Percentiles rank a stretch among this genome's conserved stretches.
Evolutionary conservation across 2,888 invertebrate genomes (phyloP).

Genomic region (Cotesia congregata): DNA sequence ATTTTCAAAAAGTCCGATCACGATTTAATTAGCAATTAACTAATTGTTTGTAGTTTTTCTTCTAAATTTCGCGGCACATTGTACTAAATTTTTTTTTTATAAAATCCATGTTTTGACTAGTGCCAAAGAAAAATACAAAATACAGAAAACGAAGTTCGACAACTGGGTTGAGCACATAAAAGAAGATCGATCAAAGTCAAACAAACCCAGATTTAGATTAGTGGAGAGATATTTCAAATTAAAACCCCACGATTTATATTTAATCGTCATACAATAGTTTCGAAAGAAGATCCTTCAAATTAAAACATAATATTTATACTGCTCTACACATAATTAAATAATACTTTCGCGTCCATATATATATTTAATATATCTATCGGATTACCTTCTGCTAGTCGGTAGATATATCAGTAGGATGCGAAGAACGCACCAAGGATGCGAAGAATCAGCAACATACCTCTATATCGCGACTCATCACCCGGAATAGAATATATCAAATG

Average conservation of each 20-base stretch:
- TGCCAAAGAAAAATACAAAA: not conserved
- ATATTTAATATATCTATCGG: too few species aligned
- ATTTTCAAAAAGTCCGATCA: too few species aligned
- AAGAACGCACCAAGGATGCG: slow-evolving; percentile 32
- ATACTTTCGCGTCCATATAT: too few species aligned
- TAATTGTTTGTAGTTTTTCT: too few species aligned
- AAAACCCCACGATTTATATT: not conserved
- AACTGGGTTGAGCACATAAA: not conserved
- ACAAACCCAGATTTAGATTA: not conserved
- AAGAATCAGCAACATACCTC: slow-evolving; percentile 50
- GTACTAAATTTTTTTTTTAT: too few species aligned
- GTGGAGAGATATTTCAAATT: not conserved
- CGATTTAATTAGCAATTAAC: too few species aligned
- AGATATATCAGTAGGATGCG: slow-evolving; percentile 10
- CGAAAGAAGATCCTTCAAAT: not conserved
- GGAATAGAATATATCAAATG: slow-evolving; percentile 65
- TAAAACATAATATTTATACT: not conserved
- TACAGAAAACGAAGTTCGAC: not conserved
- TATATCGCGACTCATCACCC: slow-evolving; percentile 57
- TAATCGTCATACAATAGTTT: not conserved
- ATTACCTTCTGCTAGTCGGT: not conserved
- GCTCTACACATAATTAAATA: too few species aligned
- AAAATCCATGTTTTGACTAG: too few species aligned
- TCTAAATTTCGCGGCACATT: too few species aligned
- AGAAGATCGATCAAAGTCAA: not conserved